Percentiles rank a stretch among this genome's conserved stretches.
Conservation (phyloP, 1,140 invertebrate species). For the Brachionus koreanus region DNA sequence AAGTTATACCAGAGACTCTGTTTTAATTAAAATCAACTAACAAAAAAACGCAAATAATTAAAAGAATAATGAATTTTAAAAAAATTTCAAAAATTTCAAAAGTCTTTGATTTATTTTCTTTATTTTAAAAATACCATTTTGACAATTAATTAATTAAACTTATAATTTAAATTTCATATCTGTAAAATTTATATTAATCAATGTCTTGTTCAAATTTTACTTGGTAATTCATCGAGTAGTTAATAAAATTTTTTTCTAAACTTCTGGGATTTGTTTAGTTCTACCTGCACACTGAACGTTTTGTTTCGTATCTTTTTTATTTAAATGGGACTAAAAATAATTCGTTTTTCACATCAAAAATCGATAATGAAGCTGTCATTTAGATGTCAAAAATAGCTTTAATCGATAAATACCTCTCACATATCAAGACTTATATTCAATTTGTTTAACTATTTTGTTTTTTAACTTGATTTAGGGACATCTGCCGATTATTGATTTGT, state of each 20-base stretch:
- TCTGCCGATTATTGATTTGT: background rate
- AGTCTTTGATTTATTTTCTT: background rate
- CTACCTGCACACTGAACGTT: background rate
- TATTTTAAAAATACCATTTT: background rate
- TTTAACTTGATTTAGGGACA: background rate
- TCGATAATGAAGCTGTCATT: constrained; percentile 33
- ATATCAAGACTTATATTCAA: background rate
- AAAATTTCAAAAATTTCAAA: background rate
- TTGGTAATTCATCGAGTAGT: background rate
- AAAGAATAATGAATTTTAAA: background rate
- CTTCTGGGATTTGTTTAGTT: background rate
- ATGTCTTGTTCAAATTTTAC: background rate
- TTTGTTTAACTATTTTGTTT: background rate
- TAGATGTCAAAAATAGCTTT: background rate
- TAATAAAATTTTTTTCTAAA: too few species aligned
- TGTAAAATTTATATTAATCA: background rate
- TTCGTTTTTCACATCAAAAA: background rate
- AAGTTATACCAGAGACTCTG: background rate
- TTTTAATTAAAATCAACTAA: background rate
- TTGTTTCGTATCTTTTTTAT: background rate
- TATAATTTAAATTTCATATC: background rate
- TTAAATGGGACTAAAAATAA: background rate
- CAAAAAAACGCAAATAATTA: background rate
- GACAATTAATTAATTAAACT: background rate
- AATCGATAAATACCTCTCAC: background rate